Evolutionary conservation across 2,797 vertebrate species (phyloP).

Genomic region (Leptodactylus fallax): DNA sequence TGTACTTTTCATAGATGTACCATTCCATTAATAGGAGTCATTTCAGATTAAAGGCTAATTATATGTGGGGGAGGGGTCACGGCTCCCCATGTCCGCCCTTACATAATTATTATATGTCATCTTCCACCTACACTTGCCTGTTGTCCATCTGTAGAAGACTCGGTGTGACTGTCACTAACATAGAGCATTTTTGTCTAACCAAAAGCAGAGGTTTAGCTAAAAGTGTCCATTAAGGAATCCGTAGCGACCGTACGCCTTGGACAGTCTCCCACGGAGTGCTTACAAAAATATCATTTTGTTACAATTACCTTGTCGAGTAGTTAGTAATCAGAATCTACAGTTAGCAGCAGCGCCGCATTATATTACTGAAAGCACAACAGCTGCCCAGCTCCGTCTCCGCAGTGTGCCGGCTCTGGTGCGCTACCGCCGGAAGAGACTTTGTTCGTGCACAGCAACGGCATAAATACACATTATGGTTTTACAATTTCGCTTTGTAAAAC

Average conservation of each 20-base stretch:
- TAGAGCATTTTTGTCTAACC: slow-evolving; percentile 62
- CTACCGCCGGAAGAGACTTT: not conserved
- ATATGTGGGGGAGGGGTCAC: slow-evolving; percentile 59
- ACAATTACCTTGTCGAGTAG: slow-evolving; percentile 68
- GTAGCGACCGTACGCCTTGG: slow-evolving; percentile 65
- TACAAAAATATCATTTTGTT: slow-evolving; percentile 69
- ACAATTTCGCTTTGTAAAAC: slow-evolving; percentile 54
- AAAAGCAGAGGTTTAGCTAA: slow-evolving; percentile 64
- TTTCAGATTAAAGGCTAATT: slow-evolving; percentile 72
- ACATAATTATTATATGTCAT: slow-evolving; percentile 73
- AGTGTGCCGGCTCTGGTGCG: not conserved
- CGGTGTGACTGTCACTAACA: slow-evolving; percentile 62
- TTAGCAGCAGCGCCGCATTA: slow-evolving; percentile 63
- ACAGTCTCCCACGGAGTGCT: slow-evolving; percentile 67
- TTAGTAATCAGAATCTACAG: slow-evolving; percentile 52
- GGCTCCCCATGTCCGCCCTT: slow-evolving; percentile 22
- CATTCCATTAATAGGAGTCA: slow-evolving; percentile 66
- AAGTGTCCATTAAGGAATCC: slow-evolving; percentile 68
- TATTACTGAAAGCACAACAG: slow-evolving; percentile 66
- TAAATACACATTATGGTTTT: slow-evolving; percentile 54
- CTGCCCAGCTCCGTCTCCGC: slow-evolving; percentile 12
- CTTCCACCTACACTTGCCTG: slow-evolving; percentile 63
- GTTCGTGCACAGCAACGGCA: slow-evolving; percentile 6
- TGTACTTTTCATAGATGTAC: slow-evolving; percentile 55
- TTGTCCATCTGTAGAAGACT: slow-evolving; percentile 53